Base-by-base conservation (phyloP, 1,140 invertebrate genomes). In the Conopomorpha cramerella region DNA sequence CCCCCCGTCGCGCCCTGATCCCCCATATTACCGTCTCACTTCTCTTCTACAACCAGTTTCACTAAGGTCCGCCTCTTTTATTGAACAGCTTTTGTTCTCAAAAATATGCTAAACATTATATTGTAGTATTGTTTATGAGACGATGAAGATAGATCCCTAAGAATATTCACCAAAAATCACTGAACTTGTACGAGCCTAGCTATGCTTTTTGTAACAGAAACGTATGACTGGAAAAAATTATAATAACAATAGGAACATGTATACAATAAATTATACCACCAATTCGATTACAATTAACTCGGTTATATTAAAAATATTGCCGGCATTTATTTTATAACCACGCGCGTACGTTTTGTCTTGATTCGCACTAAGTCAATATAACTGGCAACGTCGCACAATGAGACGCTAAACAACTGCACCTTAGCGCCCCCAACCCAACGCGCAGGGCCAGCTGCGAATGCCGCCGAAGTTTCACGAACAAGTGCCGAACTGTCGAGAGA, bases 1-100 rank as follows among this genome's bases (percentile, higher is more conserved):
- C 81, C 81, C 51, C 82, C 77, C 61, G 71, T 70, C 54, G 65
- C 60, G 51, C 68, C 76, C 55, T 61, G 57, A 51, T 76, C 71
- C 60, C 67, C 71, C 71, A 76, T 76, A 44, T 65, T 63, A 66
- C 57, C 55, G 58, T 61, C n/a, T n/a, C 50, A 48, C 54, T 49
- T 55, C 60, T 61, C 68, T 58, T 47, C 55, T 50, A 41, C 53
- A 64, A 71, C 62, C 66, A 70, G 63, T 72, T 68, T 61, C 63
- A 71, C 64, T 67, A 70, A 65, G 51, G 44, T 41, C 39, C 49
- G 51, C 46, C 46, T 23, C n/a, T n/a, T n/a, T n/a, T n/a, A n/a
- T n/a, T n/a, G n/a, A n/a, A n/a, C n/a, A n/a, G n/a, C n/a, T n/a
- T n/a, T n/a, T n/a, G n/a, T n/a, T n/a, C n/a, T n/a, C n/a, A n/a